Evolutionary conservation across 2,797 vertebrate species (phyloP), one percentile per base, ranked within the genome.

Genomic region (Furcifer pardalis): DNA sequence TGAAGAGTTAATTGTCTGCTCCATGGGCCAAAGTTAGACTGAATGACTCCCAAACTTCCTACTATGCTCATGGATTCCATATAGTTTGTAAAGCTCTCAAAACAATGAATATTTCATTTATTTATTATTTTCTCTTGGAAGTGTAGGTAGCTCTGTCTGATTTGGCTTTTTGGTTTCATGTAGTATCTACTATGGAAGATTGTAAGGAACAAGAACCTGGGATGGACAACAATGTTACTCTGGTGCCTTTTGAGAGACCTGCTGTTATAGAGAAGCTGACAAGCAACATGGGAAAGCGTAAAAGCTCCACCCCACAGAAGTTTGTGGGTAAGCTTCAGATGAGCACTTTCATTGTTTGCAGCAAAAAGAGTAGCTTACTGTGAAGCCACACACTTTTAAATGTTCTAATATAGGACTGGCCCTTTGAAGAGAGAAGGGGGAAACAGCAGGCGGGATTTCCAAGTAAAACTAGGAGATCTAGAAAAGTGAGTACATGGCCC

Each of bases 241-340:
- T 98, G 96, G 95, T 96, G 86, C 93, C 97, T 92, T 99, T 98
- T 94, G 98, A 99, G 92, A 97, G 98, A 93, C 98, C 98, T 65
- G 98, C 98, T 89, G 98, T 99, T 92, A 99, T 99, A 94, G 98
- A 99, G 95, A 97, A 98, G 94, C 95, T 99, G 93, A 97, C 98
- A 80, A 97, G 96, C 95, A 98, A 97, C 86, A 96, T 99, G 95
- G 98, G 98, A 95, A 99, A 99, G 94, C 97, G 99, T 96, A 99
- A 99, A 97, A 99, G 98, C 96, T 98, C 98, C 94, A 98, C 97
- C 77, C 99, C 99, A 90, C 99, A 99, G 95, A 99, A 99, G 96
- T 99, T 99, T 97, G 97, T 99, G 94, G 99, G 99, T 99, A 97
- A 97, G 96, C 92, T 91, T 91, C 63, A 83, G 88, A 92, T 85